Percentiles rank a stretch among this genome's conserved stretches.
These are phyloP conservation scores for Oeneis ivallda DNA, from an alignment of 2,888 invertebrate species.

Conservation along the genomic window DNA sequence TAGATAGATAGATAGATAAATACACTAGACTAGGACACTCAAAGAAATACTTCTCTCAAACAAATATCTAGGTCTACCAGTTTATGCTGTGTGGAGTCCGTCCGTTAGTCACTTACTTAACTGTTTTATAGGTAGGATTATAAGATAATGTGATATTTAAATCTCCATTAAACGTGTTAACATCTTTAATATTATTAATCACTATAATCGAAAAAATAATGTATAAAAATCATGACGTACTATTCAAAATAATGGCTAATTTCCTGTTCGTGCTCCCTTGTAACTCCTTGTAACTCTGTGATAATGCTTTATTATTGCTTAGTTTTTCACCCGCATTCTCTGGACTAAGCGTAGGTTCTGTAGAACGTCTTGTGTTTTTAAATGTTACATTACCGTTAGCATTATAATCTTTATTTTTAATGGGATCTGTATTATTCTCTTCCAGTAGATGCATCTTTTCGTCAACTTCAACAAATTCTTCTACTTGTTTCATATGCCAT, in stretches of 20 bases:
- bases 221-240: slow-evolving; percentile 39
- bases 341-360: slow-evolving; percentile 41
- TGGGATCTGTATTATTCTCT: slow-evolving; percentile 56
- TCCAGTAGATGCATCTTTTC: slow-evolving; percentile 64
- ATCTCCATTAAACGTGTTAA: too few species aligned
- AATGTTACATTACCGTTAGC: slow-evolving; percentile 43
- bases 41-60: too few species aligned
- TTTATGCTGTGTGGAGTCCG: too few species aligned
- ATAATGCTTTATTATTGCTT: slow-evolving; percentile 45
- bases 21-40: too few species aligned
- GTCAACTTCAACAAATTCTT: slow-evolving; percentile 63
- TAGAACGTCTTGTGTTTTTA: slow-evolving; percentile 42
- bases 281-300: slow-evolving; percentile 55
- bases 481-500: slow-evolving; percentile 76
- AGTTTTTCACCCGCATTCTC: slow-evolving; percentile 45
- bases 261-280: slow-evolving; percentile 43
- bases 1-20: too few species aligned
- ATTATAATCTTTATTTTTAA: slow-evolving; percentile 54
- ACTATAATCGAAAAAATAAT: neutral
- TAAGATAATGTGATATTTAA: too few species aligned
- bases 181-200: slow-evolving; percentile 13
- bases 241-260: slow-evolving; percentile 50
- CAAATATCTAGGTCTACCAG: too few species aligned
- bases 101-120: too few species aligned
- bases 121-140: too few species aligned